phyloP scores from a whole-genome alignment of 1,140 invertebrate species.

The Gonioctena quinquepunctata region DNA sequence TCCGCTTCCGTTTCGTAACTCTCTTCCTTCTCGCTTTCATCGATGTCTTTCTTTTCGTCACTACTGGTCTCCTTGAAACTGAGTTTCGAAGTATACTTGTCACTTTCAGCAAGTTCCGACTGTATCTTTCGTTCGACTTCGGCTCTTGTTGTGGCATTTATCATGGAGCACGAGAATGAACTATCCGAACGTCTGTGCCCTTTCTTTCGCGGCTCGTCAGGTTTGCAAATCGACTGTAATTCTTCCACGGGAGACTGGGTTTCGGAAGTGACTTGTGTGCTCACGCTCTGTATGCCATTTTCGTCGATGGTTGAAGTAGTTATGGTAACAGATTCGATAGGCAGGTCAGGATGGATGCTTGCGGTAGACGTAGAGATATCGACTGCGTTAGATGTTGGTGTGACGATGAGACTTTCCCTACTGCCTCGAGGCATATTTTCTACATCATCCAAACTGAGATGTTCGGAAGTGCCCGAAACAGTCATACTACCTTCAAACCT shows the following conservation, averaged over 20 bases:
- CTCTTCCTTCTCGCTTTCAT: conserved; percentile 55
- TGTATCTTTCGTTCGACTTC: conserved; percentile 22
- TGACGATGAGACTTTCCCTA: conserved; percentile 40
- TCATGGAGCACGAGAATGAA: conserved; percentile 52
- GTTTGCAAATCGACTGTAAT: conserved; percentile 55
- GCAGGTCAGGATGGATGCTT: conserved; percentile 37
- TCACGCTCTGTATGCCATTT: conserved; percentile 58
- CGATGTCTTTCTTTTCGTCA: conserved; percentile 56
- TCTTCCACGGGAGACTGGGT: conserved; percentile 51
- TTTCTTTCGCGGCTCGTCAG: conserved; percentile 55
- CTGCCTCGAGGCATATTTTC: conserved; percentile 33
- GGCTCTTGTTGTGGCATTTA: conserved; percentile 20
- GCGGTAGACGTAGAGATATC: conserved; percentile 52
- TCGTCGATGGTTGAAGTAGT: conserved; percentile 59
- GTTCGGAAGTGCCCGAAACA: conserved; percentile 59
- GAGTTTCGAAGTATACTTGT: conserved; percentile 51
- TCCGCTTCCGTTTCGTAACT: conserved; percentile 54
- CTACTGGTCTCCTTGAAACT: conserved; percentile 56
- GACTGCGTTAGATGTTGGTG: conserved; percentile 41
- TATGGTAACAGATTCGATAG: conserved; percentile 60
- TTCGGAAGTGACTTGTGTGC: conserved; percentile 62
- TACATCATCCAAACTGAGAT: conserved; percentile 55
- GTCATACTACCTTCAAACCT: conserved; percentile 50
- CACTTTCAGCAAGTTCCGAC: conserved; percentile 49
- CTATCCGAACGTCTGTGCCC: conserved; percentile 64